These are phyloP conservation scores for Erythrolamprus reginae DNA, from an alignment of 2,113 vertebrate genomes.

Conservation along the genomic window DNA sequence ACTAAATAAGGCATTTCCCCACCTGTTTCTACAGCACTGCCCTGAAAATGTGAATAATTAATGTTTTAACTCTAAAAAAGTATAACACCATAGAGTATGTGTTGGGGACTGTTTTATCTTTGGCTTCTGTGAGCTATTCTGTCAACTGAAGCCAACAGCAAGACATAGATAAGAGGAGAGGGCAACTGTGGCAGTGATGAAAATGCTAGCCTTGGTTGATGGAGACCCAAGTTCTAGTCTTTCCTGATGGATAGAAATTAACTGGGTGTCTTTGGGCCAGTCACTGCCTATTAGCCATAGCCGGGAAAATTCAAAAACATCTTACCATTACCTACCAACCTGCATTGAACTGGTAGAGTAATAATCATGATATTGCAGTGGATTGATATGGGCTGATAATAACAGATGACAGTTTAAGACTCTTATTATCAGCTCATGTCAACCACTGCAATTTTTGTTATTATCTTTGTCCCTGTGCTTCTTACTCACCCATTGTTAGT, in stretches of 20 bases:
- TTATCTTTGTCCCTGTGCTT: background rate
- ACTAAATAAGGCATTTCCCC: background rate
- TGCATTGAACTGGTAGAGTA: background rate
- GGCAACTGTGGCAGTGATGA: background rate
- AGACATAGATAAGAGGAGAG: background rate
- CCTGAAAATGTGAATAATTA: background rate
- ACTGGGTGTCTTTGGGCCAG: background rate
- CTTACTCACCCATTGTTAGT: background rate
- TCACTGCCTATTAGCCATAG: background rate
- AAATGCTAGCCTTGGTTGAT: background rate
- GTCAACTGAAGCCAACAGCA: background rate
- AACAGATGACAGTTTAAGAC: background rate
- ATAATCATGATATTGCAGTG: background rate
- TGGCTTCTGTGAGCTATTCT: background rate
- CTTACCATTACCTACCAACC: background rate
- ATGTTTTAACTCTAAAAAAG: background rate
- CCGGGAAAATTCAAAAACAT: background rate
- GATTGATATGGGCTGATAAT: background rate
- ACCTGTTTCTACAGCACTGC: background rate
- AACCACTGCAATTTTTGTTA: background rate
- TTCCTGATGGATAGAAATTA: background rate
- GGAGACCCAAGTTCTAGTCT: background rate
- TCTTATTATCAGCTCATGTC: background rate
- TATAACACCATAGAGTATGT: background rate
- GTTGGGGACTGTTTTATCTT: background rate